phyloP scores from a whole-genome alignment of 2,888 invertebrate genomes.

The Heliconius ethilla region DNA sequence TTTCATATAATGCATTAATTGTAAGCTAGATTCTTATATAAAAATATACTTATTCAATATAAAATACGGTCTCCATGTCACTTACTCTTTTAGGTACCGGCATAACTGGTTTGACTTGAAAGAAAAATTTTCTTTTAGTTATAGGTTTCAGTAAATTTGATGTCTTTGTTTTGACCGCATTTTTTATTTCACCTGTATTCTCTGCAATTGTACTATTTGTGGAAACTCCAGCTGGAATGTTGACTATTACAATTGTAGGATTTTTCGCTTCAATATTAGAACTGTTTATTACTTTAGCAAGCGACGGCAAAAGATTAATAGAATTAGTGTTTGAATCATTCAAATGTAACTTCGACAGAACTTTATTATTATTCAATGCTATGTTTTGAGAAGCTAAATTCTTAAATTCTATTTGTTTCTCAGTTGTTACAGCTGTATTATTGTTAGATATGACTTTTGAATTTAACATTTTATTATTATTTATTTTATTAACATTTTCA shows the following conservation, averaged over 20 bases:
- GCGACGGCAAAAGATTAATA: not conserved
- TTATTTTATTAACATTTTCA: not conserved
- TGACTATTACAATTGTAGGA: not conserved
- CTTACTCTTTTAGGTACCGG: constrained; percentile 20
- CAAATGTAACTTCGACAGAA: not conserved
- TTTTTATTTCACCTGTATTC: not conserved
- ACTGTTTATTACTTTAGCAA: not conserved
- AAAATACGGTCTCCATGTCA: constrained; percentile 37
- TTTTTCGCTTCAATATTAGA: constrained; percentile 4
- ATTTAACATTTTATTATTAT: not conserved
- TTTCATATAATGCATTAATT: not conserved
- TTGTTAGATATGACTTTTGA: not conserved
- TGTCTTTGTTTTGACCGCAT: not conserved
- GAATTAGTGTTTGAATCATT: not conserved
- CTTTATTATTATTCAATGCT: constrained; percentile 2
- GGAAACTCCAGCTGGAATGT: not conserved
- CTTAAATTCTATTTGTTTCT: not conserved
- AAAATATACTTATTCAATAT: constrained; percentile 28
- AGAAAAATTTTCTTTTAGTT: constrained; percentile 39
- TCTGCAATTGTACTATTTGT: not conserved
- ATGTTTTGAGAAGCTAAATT: not conserved
- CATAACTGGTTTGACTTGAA: constrained; percentile 39
- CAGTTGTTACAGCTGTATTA: not conserved
- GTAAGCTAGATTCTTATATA: not conserved
- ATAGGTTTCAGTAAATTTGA: constrained; percentile 35